Evolutionary conservation across 1,140 invertebrate species (phyloP), one percentile per base, ranked within the genome.

Genomic region (Daktulosphaira vitifoliae): DNA sequence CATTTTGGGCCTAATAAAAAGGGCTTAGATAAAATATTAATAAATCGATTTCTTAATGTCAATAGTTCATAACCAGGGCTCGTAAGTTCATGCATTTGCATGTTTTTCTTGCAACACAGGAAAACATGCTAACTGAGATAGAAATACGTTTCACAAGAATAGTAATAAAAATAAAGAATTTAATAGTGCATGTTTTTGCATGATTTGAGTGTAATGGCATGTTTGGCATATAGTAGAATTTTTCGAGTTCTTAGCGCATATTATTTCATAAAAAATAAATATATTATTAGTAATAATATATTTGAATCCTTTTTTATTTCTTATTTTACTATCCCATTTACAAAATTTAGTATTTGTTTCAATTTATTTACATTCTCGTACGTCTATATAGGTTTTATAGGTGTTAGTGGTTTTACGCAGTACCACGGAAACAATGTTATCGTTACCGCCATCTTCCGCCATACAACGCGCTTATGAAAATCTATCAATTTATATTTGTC

Each of bases 301-400:
- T n/a, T n/a, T n/a, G n/a, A 37, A 29, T 20, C n/a, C 4, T 26
- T 15, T 16, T 26, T 20, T 46, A 20, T 46, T 46, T 46, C 18
- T 20, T 46, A 20, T n/a, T 8, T 46, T 46, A 20, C 42, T 2
- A 18, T 62, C 33, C 52, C 37, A 68, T 67, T 68, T 62, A 69
- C 38, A 38, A 70, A 65, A 46, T 70, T n/a, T n/a, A n/a, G n/a
- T 59, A 7, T 39, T 67, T 15, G 11, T 20, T 46, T 42, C 16
- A 3, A 13, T 6, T 42, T 42, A 6, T 42, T 42, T 42, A 15
- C 16, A 42, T 42, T 42, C 39, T 42, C 39, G 39, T 42, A 42
- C 16, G 39, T 42, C 13, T 42, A 42, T 6, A 15, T 42, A 42
- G 39, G 16, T 42, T 42, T 6, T 42, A 42, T 50, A 23, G 2